These are phyloP conservation scores for Serilophus lunatus DNA, from an alignment of 2,113 vertebrate genomes.

Conservation along the genomic window DNA sequence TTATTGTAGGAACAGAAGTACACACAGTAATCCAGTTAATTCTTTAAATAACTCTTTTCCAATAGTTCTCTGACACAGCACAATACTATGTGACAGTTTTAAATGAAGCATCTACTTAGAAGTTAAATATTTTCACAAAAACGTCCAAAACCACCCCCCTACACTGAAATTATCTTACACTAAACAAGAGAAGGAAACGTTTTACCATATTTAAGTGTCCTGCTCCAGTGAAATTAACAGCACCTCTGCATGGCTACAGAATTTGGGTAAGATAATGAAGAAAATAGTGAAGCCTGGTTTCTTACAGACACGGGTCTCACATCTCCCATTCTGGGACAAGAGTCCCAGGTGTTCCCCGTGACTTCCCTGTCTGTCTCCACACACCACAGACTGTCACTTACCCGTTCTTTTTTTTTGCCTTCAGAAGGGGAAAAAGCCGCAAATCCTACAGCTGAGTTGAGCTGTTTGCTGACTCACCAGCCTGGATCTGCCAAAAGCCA, in stretches of 20 bases:
- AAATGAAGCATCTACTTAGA: background rate
- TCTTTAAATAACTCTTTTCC: background rate
- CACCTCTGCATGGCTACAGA: background rate
- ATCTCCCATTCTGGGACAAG: background rate
- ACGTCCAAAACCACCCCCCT: background rate
- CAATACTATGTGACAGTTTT: background rate
- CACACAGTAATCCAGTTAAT: background rate
- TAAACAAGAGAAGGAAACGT: background rate
- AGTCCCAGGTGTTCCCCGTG: background rate
- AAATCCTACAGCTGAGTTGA: background rate
- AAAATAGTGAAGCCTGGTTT: background rate
- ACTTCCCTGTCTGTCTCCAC: background rate
- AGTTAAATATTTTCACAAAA: background rate
- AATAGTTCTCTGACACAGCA: background rate
- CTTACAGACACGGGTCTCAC: background rate
- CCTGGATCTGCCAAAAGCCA: background rate
- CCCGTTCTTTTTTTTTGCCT: background rate
- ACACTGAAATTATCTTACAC: background rate
- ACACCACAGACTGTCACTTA: background rate
- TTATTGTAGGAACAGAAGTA: background rate
- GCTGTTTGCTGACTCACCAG: background rate
- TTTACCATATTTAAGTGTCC: background rate
- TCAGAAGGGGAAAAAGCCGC: background rate
- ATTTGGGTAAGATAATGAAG: background rate
- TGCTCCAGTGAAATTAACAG: background rate